These are phyloP conservation scores for Metopolophium dirhodum DNA, from an alignment of 1,140 invertebrate species.

Conservation along the genomic window DNA sequence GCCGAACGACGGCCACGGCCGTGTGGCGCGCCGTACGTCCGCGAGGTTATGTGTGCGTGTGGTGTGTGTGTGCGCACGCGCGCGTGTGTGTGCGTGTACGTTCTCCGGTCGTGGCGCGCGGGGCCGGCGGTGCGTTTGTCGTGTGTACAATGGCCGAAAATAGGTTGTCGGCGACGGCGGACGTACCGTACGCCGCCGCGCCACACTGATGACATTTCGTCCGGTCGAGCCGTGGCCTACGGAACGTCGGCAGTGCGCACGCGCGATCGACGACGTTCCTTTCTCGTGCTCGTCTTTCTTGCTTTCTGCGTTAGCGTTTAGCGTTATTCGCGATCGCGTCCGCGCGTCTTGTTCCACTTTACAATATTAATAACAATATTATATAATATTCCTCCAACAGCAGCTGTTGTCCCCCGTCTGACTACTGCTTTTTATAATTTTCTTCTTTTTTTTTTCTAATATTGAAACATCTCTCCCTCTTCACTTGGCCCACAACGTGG, in stretches of 20 bases:
- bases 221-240: background rate
- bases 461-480: background rate
- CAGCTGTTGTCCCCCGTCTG: background rate
- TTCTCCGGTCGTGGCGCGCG: background rate
- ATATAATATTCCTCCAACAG: background rate
- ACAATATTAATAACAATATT: background rate
- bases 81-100: background rate
- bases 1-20: conserved; percentile 37
- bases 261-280: background rate
- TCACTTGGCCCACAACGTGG: too few relatives aligned
- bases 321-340: background rate
- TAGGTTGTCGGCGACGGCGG: conserved; percentile 45
- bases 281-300: conserved; percentile 1
- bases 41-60: conserved; percentile 45
- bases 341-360: background rate
- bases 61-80: background rate
- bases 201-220: conserved; percentile 36
- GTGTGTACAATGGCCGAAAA: conserved; percentile 53
- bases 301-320: background rate
- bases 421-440: background rate
- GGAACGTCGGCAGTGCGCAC: conserved; percentile 36
- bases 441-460: background rate
- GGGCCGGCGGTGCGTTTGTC: background rate
- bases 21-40: conserved; percentile 37
- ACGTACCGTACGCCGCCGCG: conserved; percentile 22